A percentile compares a stretch with the other conserved stretches of the same genome.
Conservation (phyloP, 1,140 invertebrate genomes). For the Drosophila baimaii region DNA sequence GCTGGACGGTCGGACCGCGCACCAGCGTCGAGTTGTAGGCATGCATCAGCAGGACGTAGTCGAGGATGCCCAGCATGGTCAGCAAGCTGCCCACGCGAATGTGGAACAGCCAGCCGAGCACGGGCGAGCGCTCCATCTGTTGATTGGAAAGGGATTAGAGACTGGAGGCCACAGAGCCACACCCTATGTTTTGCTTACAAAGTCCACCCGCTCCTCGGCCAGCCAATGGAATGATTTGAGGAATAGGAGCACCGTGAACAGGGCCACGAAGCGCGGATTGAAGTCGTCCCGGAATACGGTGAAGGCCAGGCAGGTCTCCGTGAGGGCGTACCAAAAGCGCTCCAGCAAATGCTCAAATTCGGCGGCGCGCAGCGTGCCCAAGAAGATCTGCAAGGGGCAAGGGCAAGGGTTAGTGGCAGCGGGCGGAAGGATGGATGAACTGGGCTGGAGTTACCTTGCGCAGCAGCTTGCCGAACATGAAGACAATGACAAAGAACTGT, state of each 20-base stretch:
- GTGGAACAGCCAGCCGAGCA: conserved; percentile 98
- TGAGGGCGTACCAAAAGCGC: conserved; percentile 99
- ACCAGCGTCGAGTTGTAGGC: conserved; percentile 97
- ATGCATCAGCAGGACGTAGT: conserved; percentile 95
- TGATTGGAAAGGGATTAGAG: not conserved
- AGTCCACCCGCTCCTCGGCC: conserved; percentile 99
- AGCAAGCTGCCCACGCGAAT: conserved; percentile 95
- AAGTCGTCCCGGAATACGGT: conserved; percentile 99
- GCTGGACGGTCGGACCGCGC: conserved; percentile 98
- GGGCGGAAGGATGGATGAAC: no score
- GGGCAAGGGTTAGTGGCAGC: not conserved
- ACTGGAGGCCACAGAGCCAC: not conserved
- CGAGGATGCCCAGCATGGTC: conserved; percentile 91
- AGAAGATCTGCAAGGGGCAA: conserved; percentile 89
- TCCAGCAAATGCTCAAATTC: conserved; percentile 99
- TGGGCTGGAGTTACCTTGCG: conserved; percentile 90
- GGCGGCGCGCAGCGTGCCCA: conserved; percentile 97
- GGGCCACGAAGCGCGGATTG: conserved; percentile 98
- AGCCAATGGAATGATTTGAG: conserved; percentile 99
- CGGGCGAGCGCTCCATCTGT: conserved; percentile 99
- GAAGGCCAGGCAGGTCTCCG: conserved; percentile 99
- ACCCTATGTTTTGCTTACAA: conserved; percentile 96
- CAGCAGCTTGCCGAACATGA: conserved; percentile 97
- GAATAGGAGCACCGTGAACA: conserved; percentile 98
- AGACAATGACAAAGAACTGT: conserved; percentile 98